Percentiles rank a stretch among this genome's conserved stretches.
Conservation (phyloP, 2,888 invertebrate species). For the Thumatha senex region DNA sequence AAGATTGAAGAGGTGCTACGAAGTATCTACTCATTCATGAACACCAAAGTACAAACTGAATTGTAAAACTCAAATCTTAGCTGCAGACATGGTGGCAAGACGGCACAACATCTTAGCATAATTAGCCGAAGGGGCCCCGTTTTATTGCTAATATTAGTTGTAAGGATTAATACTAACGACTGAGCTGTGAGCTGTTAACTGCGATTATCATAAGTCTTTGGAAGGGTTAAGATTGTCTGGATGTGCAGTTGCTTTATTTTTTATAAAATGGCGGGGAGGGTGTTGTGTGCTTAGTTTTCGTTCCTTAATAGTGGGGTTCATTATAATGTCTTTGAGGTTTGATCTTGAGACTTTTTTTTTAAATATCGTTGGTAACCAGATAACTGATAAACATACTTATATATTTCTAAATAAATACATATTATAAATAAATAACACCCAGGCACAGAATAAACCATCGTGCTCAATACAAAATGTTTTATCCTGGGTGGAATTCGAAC, state of each 20-base stretch:
- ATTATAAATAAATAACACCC: too few species aligned
- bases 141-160: slow-evolving; percentile 81
- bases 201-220: slow-evolving; percentile 64
- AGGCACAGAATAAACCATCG: too few species aligned
- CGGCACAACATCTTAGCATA: slow-evolving; percentile 75
- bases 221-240: slow-evolving; percentile 9
- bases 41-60: slow-evolving; percentile 41
- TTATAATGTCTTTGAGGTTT: not conserved
- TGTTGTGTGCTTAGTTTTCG: not conserved
- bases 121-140: slow-evolving; percentile 75
- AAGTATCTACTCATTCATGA: slow-evolving; percentile 13
- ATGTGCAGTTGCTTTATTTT: not conserved
- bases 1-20: too few species aligned
- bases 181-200: slow-evolving; percentile 52
- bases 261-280: not conserved
- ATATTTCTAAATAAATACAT: too few species aligned
- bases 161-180: slow-evolving; percentile 71
- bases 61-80: slow-evolving; percentile 54
- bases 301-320: not conserved
- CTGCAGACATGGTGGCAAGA: slow-evolving; percentile 59
- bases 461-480: too few species aligned
- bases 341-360: not conserved
- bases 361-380: too few species aligned
- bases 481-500: too few species aligned
- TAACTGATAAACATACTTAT: too few species aligned